Base-by-base conservation (phyloP, 2,888 invertebrate genomes). In the Glyphotaelius pellucidus region DNA sequence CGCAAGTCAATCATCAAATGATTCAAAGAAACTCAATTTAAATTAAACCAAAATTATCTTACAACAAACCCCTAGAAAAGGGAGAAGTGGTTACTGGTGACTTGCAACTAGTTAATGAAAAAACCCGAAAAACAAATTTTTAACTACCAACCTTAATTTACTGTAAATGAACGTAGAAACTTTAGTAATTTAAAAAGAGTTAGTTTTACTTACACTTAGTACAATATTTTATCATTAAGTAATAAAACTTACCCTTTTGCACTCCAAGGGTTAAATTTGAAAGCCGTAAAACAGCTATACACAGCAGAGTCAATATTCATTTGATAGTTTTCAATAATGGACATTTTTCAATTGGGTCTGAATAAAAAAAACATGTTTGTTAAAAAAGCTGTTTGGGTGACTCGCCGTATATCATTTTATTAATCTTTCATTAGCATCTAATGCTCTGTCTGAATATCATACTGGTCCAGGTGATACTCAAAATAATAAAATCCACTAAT, bases 391-490 rank as follows among this genome's bases (percentile, higher is more conserved):
- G 80, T 88, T 80, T 42, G 89, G 80, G 80, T 32, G 88, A 31
- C 31, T 25, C 35, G 86, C 47, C 31, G 88, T 92, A 89, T 87
- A 25, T 92, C 92, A 92, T 92, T 83, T 42, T 88, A 91, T 88
- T 92, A 90, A 92, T 92, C 92, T 92, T 90, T 92, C 83, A 92
- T 92, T 92, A 92, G 90, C 30, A 92, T 92, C 92, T 79, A 92
- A 92, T 92, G 92, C 67, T n/a, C 25, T 52, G 84, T 80, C 89
- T 81, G 52, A 52, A 85, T 80, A 67, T 47, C n/a, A 90, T 91
- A 85, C 81, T 42, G 91, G 91, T 84, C 91, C 85, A 91, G 91
- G 89, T 90, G 91, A n/a, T 15, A n/a, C 25, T 42, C n/a, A 89
- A 81, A 83, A 81, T 67, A 67, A 67, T 80, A 42, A 90, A 90